Evolutionary conservation across 2,797 vertebrate genomes (phyloP), one percentile per base, ranked within the genome.

Genomic region (Avahi laniger): DNA sequence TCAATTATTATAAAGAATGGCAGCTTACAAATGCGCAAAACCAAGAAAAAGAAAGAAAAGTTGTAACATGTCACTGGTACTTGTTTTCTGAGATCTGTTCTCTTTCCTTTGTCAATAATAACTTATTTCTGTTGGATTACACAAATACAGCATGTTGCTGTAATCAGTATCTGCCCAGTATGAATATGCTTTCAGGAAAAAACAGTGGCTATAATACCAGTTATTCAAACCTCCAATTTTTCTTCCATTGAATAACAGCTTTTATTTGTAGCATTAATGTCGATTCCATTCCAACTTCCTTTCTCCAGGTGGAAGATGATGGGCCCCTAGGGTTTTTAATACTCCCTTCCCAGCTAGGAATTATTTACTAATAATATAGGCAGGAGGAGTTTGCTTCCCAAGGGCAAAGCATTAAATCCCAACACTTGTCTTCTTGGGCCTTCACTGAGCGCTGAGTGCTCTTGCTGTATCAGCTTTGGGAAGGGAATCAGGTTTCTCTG

Each of bases 191-290:
- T 97, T 92, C 75, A 95, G 57, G 43, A 50, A 97, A 80, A 91
- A 69, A 72, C 63, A 92, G 81, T 80, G 80, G 30, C 52, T 95
- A 2, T 94, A 94, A 94, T 33, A 89, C 41, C 72, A 82, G 82
- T 83, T 70, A 96, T 93, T 96, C 80, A 97, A 97, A 95, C 41
- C 48, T 97, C 91, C 79, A 78, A 61, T 97, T 98, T 97, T 97
- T 97, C 96, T 97, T 81, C 38, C 72, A 14, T 84, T 96, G 78
- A 97, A 96, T 91, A 98, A 70, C 4, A 97, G 73, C 79, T 94
- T 91, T 91, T 97, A 96, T 98, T 97, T 95, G 13, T 86, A 87
- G 33, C 28, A 84, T 91, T 98, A 94, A 28, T 11, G 83, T 94
- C 97, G 93, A 94, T 91, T 91, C 78, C 48, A 82, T 96, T 95